phyloP scores from a whole-genome alignment of 2,888 invertebrate genomes.

The Metellina segmentata region DNA sequence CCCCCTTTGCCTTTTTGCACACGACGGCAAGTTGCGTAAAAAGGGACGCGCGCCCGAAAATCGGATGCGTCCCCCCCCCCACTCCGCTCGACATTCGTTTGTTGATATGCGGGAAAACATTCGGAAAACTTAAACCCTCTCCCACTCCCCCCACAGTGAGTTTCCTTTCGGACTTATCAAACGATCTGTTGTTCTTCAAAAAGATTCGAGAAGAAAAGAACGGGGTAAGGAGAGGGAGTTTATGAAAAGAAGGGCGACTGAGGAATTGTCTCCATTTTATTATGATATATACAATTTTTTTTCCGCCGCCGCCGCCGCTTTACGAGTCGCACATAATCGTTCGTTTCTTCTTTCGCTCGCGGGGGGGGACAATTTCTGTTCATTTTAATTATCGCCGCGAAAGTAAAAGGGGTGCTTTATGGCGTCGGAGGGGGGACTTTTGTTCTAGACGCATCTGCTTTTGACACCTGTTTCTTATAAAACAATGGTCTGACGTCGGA shows the following conservation, averaged over 20 bases:
- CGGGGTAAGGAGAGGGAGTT: constrained; percentile 26
- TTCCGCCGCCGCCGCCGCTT: neutral
- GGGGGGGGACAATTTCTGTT: constrained; percentile 72
- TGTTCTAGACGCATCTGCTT: constrained; percentile 77
- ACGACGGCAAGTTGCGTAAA: neutral
- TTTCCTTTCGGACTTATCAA: constrained; percentile 63
- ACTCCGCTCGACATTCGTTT: constrained; percentile 40
- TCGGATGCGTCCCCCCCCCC: constrained; percentile 26
- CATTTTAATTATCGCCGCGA: constrained; percentile 76
- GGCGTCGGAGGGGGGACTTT: constrained; percentile 61
- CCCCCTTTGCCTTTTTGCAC: constrained; percentile 30
- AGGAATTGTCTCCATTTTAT: constrained; percentile 74
- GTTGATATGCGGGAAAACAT: constrained; percentile 24
- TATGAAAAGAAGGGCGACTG: constrained; percentile 71
- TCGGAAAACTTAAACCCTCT: constrained; percentile 14
- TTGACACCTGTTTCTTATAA: constrained; percentile 77
- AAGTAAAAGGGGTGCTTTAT: constrained; percentile 73
- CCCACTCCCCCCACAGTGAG: constrained; percentile 1
- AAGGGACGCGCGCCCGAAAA: constrained; percentile 10
- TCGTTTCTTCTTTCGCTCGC: constrained; percentile 46
- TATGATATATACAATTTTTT: constrained; percentile 71
- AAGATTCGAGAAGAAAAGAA: constrained; percentile 56
- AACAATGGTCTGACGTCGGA: constrained; percentile 74
- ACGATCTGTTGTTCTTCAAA: constrained; percentile 66
- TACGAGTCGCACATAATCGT: constrained; percentile 50